A percentile compares a stretch with the other conserved stretches of the same genome.
Evolutionary conservation across 2,797 vertebrate species (phyloP).

Genomic region (Leptoclinus maculatus): DNA sequence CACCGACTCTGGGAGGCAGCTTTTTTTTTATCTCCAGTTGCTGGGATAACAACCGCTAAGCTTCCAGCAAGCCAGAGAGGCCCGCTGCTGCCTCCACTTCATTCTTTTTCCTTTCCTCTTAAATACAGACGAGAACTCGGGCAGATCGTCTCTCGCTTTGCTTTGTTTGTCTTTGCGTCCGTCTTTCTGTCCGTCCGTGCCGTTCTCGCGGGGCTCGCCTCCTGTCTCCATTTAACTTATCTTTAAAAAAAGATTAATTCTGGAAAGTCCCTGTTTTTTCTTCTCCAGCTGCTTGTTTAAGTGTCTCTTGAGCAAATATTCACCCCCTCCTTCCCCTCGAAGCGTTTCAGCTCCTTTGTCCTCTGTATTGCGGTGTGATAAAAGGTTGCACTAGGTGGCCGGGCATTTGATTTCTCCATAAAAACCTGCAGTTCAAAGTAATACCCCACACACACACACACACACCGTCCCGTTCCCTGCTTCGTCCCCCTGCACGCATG

Average conservation of each 20-base stretch:
- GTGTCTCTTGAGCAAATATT: conserved; percentile 59
- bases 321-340: not conserved
- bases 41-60: conserved; percentile 77
- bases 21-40: conserved; percentile 75
- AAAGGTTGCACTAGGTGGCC: conserved; percentile 63
- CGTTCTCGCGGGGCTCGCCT: not conserved
- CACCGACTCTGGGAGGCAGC: conserved; percentile 70
- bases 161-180: not conserved
- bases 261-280: conserved; percentile 55
- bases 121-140: conserved; percentile 12
- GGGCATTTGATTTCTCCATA: conserved; percentile 60
- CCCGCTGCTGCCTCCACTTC: conserved; percentile 61
- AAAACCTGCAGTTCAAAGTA: conserved; percentile 46
- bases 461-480: not conserved
- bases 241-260: conserved; percentile 14
- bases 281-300: conserved; percentile 61
- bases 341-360: conserved; percentile 48
- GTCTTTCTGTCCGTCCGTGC: conserved; percentile 25
- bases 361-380: conserved; percentile 31
- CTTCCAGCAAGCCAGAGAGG: conserved; percentile 58
- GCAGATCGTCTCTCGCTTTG: conserved; percentile 35
- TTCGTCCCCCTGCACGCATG: conserved; percentile 51
- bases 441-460: not conserved
- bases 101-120: conserved; percentile 17
- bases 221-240: conserved; percentile 38